Evolutionary conservation across 2,797 vertebrate genomes (phyloP), one percentile per base, ranked within the genome.

Genomic region (Picus viridis): DNA sequence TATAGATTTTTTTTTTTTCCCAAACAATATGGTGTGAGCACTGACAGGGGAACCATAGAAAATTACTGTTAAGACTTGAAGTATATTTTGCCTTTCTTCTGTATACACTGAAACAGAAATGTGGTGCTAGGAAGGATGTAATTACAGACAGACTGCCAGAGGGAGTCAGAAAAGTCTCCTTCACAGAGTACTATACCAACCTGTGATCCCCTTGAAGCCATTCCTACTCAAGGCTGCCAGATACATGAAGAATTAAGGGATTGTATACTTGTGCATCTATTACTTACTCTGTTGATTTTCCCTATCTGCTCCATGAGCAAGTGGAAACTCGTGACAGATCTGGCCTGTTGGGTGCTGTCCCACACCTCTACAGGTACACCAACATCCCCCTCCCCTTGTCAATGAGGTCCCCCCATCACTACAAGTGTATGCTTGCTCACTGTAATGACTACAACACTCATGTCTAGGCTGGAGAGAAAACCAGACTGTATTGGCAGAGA

Each of bases 231-330:
- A 43, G 87, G 19, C 45, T 62, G 72, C 45, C 62, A 77, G 36
- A 9, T 3, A 5, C 0, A 0, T 0, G 16, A 3, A 51, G 41
- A 10, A 61, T 1, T 85, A 78, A 63, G 36, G 30, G 27, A n/a
- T 43, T 41, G 2, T 4, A 27, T 7, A 14, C 27, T 30, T 54
- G 5, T 12, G 34, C 14, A 13, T 7, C 7, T 45, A 12, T 27
- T 34, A 36, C 36, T 75, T 23, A 5, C 20, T 71, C 47, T 65
- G 32, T 22, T 84, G 10, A 34, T 70, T 56, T 67, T 14, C 34
- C 19, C 30, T 61, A 43, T 23, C 30, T 41, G 0, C 27, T 68
- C 58, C 29, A 11, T 0, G 12, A 87, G 22, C 15, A 58, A 61
- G 6, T 22, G 53, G 29, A 59, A 84, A 54, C 1, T 4, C 2